Base-by-base conservation (phyloP, 1,140 invertebrate species). In the Eulimnadia texana region DNA sequence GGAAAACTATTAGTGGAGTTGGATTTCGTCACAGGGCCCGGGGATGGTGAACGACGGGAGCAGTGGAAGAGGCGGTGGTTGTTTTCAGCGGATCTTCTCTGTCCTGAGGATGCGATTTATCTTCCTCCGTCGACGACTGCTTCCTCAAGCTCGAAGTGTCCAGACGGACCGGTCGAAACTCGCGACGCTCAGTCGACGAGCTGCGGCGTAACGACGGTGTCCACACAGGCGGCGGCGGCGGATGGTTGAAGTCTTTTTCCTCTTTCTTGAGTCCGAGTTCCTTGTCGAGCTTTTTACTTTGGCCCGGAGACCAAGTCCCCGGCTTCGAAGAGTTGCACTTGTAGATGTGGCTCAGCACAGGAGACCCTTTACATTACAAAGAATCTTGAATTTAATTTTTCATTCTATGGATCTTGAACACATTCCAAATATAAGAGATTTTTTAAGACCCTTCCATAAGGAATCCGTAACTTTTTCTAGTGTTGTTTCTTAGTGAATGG, bases 251-350 rank as follows among this genome's bases (percentile, higher is more conserved):
- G 10, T 50, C 33, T 16, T 42, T 6, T 9, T 54, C 60, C 25
- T 62, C 51, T 27, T 16, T 58, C 23, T 29, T 29, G 23, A 25
- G 13, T 16, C 49, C 28, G 24, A 22, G 22, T 19, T 24, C 27
- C 6, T 25, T 33, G 19, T 22, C 53, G 60, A 19, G 9, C 23
- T 52, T 58, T 22, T 3, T n/a, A 52, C 16, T 16, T 33, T 63
- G 61, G 3, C 64, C 61, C 50, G 64, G 64, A n/a, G 64, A 60
- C 64, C 64, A 65, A 19, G 63, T 61, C 63, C 61, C 64, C 59
- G 58, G 33, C 16, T 42, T 42, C 6, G 16, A 42, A 42, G 33
- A 42, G 33, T 42, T 42, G 33, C 33, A 42, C 33, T 16, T 42
- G 33, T 42, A 42, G 6, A 16, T 42, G 16, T 6, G 6, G 16